phyloP scores from a whole-genome alignment of 2,113 vertebrate genomes.

The Macquaria ambigua region DNA sequence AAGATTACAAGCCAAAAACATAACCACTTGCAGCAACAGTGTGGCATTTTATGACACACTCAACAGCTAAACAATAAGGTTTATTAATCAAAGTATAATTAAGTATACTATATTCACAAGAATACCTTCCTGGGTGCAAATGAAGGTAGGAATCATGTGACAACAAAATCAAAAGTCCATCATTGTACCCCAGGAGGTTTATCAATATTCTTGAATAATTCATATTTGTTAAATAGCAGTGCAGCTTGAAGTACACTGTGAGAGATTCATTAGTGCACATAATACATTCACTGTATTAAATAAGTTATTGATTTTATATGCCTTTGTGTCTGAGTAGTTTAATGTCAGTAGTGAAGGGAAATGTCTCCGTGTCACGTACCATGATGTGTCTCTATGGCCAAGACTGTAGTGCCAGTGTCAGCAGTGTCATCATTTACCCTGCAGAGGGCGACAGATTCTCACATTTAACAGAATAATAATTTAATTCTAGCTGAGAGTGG shows the following conservation, averaged over 20 bases:
- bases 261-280: background rate
- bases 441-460: constrained; percentile 78
- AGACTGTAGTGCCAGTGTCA: constrained; percentile 86
- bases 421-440: constrained; percentile 89
- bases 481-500: background rate
- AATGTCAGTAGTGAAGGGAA: background rate
- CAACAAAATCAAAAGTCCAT: background rate
- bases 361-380: constrained; percentile 52
- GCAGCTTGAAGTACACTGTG: background rate
- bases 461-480: constrained; percentile 3
- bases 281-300: background rate
- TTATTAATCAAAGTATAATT: background rate
- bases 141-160: background rate
- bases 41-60: background rate
- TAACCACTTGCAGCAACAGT: background rate
- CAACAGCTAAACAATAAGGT: background rate
- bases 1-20: constrained; percentile 12
- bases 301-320: background rate
- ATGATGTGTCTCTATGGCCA: constrained; percentile 90
- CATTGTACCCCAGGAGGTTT: background rate
- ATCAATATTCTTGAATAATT: background rate
- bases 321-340: background rate
- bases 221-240: background rate
- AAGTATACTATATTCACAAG: background rate
- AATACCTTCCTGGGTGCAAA: background rate